A percentile compares a stretch with the other conserved stretches of the same genome.
Conservation (phyloP, 1,140 invertebrate genomes). For the Wasmannia auropunctata region DNA sequence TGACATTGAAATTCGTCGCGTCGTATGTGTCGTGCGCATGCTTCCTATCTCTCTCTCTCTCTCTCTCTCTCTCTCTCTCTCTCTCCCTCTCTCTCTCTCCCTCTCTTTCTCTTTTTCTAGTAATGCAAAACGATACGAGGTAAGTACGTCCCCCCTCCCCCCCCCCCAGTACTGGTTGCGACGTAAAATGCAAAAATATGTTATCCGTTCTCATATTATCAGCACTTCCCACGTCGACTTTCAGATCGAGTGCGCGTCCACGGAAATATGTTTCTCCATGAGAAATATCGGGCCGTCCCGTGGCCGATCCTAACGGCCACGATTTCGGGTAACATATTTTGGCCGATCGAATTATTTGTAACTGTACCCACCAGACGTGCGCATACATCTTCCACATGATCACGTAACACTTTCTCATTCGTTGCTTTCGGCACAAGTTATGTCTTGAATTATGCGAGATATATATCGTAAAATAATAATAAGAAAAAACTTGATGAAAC, state of each 20-base stretch:
- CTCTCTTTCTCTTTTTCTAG: constrained; percentile 19
- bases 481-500: neutral
- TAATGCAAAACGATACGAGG: constrained; percentile 48
- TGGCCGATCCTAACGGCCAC: constrained; percentile 3
- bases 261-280: constrained; percentile 34
- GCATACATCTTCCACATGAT: constrained; percentile 28
- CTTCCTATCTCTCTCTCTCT: no score
- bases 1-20: constrained; percentile 38
- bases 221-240: constrained; percentile 58
- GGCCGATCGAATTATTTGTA: constrained; percentile 56
- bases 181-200: constrained; percentile 71
- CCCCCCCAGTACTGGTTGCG: constrained; percentile 18
- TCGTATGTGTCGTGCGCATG: neutral
- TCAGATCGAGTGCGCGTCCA: constrained; percentile 56
- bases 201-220: constrained; percentile 70
- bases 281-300: constrained; percentile 36
- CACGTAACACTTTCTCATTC: constrained; percentile 47
- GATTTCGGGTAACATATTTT: constrained; percentile 37
- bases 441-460: neutral
- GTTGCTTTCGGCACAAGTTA: constrained; percentile 10
- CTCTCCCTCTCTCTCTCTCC: no score
- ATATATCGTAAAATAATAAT: neutral
- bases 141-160: constrained; percentile 63
- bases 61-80: no score
- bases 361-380: constrained; percentile 24